phyloP scores from a whole-genome alignment of 2,113 vertebrate genomes.

The Notothenia coriiceps region DNA sequence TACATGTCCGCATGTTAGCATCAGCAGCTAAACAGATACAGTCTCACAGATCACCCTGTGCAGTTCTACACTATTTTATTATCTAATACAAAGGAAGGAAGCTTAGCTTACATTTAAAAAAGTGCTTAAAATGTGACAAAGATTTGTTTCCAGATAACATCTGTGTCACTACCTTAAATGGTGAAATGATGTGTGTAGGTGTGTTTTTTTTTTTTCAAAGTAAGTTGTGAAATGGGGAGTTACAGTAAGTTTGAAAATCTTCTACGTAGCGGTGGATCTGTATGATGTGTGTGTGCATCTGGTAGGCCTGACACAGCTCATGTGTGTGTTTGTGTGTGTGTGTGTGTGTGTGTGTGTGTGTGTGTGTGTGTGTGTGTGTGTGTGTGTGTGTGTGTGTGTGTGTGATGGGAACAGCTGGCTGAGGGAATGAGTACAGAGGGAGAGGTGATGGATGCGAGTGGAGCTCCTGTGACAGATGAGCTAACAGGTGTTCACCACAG shows the following conservation, averaged over 20 bases:
- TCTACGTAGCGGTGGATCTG: conserved; percentile 28
- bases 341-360: conserved; percentile 29
- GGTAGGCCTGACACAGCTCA: conserved; percentile 45
- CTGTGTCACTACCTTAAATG: background rate
- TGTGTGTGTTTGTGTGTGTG: conserved; percentile 38
- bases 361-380: conserved; percentile 28
- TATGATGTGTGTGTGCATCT: conserved; percentile 46
- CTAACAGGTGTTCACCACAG: conserved; percentile 82
- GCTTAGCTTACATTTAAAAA: background rate
- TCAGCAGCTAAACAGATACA: too few species aligned
- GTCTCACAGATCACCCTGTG: too few species aligned
- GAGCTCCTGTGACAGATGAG: conserved; percentile 81
- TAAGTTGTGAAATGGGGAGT: conserved; percentile 23
- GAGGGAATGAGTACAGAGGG: conserved; percentile 81
- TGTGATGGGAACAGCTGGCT: conserved; percentile 79
- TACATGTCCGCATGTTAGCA: background rate
- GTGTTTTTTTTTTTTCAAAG: background rate
- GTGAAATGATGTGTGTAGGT: background rate
- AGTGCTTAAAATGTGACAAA: background rate
- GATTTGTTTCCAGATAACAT: background rate
- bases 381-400: conserved; percentile 54
- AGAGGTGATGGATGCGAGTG: conserved; percentile 80
- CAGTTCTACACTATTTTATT: too few species aligned
- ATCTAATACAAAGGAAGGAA: background rate
- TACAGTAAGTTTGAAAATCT: conserved; percentile 25